These are phyloP conservation scores for Hippoglossus stenolepis DNA, from an alignment of 2,113 vertebrate species.

Conservation along the genomic window DNA sequence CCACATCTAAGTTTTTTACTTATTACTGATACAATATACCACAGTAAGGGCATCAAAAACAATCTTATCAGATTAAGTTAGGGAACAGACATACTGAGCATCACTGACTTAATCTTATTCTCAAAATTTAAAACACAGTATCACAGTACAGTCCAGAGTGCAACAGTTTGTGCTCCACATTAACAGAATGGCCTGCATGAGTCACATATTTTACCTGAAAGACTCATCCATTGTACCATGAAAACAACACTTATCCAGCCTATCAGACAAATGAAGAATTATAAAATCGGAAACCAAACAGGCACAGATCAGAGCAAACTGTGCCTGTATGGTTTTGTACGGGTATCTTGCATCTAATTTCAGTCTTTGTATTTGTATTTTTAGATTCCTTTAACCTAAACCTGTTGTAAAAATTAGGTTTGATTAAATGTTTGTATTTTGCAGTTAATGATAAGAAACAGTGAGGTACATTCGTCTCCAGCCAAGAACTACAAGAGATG, in stretches of 20 bases:
- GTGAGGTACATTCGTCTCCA: too few relatives aligned
- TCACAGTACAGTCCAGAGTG: background rate
- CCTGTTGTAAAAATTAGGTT: too few relatives aligned
- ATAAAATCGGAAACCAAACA: too few relatives aligned
- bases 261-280: background rate
- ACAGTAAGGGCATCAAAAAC: background rate
- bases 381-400: too few relatives aligned
- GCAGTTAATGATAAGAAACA: too few relatives aligned
- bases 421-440: too few relatives aligned
- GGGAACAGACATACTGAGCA: too few relatives aligned
- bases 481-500: too few relatives aligned
- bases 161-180: background rate
- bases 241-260: background rate
- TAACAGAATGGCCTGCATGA: background rate
- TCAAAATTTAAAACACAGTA: background rate
- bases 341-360: too few relatives aligned
- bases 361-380: too few relatives aligned
- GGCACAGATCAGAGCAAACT: too few relatives aligned
- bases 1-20: background rate
- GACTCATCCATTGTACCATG: background rate
- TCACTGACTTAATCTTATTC: background rate
- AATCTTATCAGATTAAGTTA: background rate
- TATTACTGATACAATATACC: background rate
- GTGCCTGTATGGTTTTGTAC: too few relatives aligned
- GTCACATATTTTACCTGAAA: background rate